phyloP scores from a whole-genome alignment of 2,797 vertebrate genomes.

The Manis crassicaudata region DNA sequence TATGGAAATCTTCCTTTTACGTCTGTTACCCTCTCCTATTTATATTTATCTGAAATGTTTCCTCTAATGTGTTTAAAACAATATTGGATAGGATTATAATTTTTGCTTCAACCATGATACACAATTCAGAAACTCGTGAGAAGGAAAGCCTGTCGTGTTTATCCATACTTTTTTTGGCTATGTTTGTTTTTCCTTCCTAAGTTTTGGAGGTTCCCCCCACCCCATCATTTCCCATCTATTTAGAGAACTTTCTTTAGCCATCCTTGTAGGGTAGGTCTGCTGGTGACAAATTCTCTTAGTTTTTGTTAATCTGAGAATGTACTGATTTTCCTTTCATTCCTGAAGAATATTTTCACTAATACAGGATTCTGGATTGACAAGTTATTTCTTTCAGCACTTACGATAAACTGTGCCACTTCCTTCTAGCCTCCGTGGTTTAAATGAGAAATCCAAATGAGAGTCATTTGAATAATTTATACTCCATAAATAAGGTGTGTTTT shows the following conservation, averaged over 20 bases:
- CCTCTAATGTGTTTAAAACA: background rate
- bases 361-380: background rate
- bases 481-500: background rate
- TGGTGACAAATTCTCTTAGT: background rate
- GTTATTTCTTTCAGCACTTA: background rate
- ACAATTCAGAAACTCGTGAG: background rate
- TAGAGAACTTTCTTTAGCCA: background rate
- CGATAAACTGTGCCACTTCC: background rate
- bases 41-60: background rate
- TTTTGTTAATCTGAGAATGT: background rate
- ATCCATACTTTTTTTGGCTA: background rate
- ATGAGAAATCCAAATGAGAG: background rate
- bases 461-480: background rate
- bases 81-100: background rate
- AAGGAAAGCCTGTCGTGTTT: background rate
- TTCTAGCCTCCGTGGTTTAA: background rate
- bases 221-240: background rate
- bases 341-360: background rate
- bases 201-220: too few relatives aligned
- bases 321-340: background rate
- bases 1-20: slow-evolving; percentile 11
- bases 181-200: background rate
- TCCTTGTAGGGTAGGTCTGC: background rate
- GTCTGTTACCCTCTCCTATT: background rate
- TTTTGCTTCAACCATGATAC: slow-evolving; percentile 22